Conservation (phyloP, 2,113 vertebrate genomes). For the Nematolebias whitei region DNA sequence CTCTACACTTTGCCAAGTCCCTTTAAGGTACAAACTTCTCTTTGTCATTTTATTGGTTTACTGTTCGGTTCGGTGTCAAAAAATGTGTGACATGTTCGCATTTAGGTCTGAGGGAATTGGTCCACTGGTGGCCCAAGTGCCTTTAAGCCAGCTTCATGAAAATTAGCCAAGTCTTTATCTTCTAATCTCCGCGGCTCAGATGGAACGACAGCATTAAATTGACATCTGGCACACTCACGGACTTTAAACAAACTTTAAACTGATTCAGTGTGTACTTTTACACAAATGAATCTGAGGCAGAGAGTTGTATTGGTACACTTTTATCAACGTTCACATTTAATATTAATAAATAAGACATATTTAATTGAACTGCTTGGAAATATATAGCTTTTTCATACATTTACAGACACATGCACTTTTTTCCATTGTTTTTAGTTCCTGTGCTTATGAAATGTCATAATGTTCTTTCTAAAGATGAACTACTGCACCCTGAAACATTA, state of each 20-base stretch:
- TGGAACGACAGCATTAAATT: conserved; percentile 47
- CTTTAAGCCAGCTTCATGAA: conserved; percentile 43
- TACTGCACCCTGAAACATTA: neutral
- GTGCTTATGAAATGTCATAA: no score
- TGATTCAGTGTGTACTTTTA: neutral
- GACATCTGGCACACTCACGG: conserved; percentile 37
- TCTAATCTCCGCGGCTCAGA: conserved; percentile 23
- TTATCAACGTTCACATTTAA: neutral
- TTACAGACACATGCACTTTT: neutral
- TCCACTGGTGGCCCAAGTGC: conserved; percentile 19
- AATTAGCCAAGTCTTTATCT: conserved; percentile 51
- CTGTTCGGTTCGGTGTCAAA: neutral
- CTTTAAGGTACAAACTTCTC: conserved; percentile 59
- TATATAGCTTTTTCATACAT: no score
- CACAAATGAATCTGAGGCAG: no score
- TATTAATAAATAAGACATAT: neutral
- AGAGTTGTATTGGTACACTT: no score
- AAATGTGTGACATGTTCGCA: neutral
- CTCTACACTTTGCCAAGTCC: conserved; percentile 20
- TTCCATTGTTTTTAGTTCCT: neutral
- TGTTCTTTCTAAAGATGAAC: neutral
- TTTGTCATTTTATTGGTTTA: neutral
- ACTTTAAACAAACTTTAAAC: neutral
- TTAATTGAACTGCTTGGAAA: neutral
- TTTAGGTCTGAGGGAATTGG: conserved; percentile 24